Evolutionary conservation across 37 sponge, comb jelly and placozoan species (phyloP).

Genomic region (Tethya wilhelma): DNA sequence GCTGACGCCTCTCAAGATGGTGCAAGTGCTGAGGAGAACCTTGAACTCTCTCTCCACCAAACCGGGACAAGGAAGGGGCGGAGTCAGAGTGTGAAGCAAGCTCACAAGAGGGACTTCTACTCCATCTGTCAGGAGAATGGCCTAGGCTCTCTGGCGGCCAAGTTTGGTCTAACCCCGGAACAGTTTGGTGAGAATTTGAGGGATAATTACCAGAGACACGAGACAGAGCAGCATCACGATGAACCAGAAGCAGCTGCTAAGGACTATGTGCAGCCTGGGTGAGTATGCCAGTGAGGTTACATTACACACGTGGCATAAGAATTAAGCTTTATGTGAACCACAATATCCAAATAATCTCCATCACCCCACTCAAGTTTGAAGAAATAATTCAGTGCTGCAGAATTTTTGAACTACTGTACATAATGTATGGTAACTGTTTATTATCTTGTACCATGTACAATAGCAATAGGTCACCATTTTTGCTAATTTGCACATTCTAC

Average conservation of each 20-base stretch:
- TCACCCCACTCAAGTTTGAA: too few relatives aligned
- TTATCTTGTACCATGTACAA: too few relatives aligned
- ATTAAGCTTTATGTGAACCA: too few relatives aligned
- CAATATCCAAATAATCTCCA: too few relatives aligned
- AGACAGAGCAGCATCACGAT: conserved; percentile 81
- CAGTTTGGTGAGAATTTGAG: conserved; percentile 94
- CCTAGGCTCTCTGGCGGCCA: conserved; percentile 75
- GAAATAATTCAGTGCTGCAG: too few relatives aligned
- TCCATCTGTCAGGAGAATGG: conserved; percentile 84
- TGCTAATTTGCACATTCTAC: too few relatives aligned
- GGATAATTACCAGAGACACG: conserved; percentile 90
- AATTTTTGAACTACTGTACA: too few relatives aligned
- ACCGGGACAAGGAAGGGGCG: background rate
- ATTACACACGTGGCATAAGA: background rate
- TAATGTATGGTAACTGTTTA: too few relatives aligned
- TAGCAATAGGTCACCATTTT: too few relatives aligned
- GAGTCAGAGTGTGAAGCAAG: conserved; percentile 27
- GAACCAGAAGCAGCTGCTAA: conserved; percentile 87
- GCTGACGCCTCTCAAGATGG: background rate
- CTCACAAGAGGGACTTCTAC: conserved; percentile 72
- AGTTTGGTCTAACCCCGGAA: conserved; percentile 92
- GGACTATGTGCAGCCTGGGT: conserved; percentile 80
- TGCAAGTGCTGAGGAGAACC: background rate
- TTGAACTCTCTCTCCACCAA: background rate
- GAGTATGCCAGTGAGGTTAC: conserved; percentile 3